Conservation (phyloP, 1,140 invertebrate species). For the Octopus sinensis region DNA sequence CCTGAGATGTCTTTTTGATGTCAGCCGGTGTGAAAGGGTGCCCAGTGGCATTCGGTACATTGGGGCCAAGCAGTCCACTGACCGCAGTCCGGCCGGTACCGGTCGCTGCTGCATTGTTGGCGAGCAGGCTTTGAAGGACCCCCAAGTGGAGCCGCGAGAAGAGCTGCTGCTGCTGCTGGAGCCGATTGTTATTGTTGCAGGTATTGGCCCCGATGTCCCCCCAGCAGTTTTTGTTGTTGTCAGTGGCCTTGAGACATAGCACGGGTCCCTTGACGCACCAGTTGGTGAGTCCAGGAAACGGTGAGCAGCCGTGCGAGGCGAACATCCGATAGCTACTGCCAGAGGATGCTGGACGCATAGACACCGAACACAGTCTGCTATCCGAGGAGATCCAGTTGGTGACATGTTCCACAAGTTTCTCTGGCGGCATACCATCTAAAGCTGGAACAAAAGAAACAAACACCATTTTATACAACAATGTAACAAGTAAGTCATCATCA, state of each 20-base stretch:
- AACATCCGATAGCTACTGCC: constrained; percentile 29
- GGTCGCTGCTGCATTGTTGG: constrained; percentile 32
- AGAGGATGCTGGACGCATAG: constrained; percentile 35
- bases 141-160: constrained; percentile 46
- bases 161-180: constrained; percentile 12
- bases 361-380: constrained; percentile 48
- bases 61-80: constrained; percentile 21
- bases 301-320: constrained; percentile 42
- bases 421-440: constrained; percentile 31
- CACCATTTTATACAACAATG: too few relatives aligned
- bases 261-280: constrained; percentile 50
- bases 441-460: background rate
- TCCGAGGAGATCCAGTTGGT: constrained; percentile 47
- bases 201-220: background rate
- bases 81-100: background rate
- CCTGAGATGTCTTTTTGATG: constrained; percentile 24
- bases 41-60: constrained; percentile 23
- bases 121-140: constrained; percentile 42
- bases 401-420: constrained; percentile 41
- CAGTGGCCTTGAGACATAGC: constrained; percentile 9
- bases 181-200: background rate
- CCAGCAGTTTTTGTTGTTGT: constrained; percentile 17
- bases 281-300: constrained; percentile 42
- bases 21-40: constrained; percentile 21
- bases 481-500: too few relatives aligned